phyloP scores from a whole-genome alignment of 30 jellyfish, hydroid and myxozoan genomes.

The Turritopsis rubra region DNA sequence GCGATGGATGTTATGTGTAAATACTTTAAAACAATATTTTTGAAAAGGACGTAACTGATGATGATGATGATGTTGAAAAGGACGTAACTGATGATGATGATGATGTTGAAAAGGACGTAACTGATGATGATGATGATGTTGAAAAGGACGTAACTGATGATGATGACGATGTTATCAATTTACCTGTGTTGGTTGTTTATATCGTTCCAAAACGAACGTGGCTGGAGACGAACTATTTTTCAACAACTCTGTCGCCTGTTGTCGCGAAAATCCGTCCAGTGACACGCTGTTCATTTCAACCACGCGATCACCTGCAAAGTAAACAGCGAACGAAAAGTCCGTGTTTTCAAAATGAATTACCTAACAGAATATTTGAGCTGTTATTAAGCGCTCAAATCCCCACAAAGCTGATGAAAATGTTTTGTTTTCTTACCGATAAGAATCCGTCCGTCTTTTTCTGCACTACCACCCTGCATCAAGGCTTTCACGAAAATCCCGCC shows the following conservation, averaged over 20 bases:
- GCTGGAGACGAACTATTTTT: conserved; percentile 63
- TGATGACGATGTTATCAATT: too few relatives aligned
- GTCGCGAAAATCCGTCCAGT: conserved; percentile 69
- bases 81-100: too few relatives aligned
- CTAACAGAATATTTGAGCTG: background rate
- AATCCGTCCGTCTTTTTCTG: conserved; percentile 74
- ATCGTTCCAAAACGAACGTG: conserved; percentile 68
- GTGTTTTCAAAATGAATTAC: background rate
- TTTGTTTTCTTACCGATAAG: conserved; percentile 47
- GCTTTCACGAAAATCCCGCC: conserved; percentile 90
- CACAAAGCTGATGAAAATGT: background rate
- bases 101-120: too few relatives aligned
- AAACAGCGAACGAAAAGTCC: background rate
- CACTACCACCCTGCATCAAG: conserved; percentile 79
- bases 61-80: too few relatives aligned
- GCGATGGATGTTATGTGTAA: too few relatives aligned
- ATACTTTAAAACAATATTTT: background rate
- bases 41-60: background rate
- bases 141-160: too few relatives aligned
- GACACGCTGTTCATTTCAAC: conserved; percentile 75
- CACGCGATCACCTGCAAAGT: conserved; percentile 58
- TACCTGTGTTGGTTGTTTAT: conserved; percentile 26
- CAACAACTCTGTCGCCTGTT: conserved; percentile 67
- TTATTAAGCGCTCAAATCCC: background rate
- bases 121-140: too few relatives aligned